A percentile compares a stretch with the other conserved stretches of the same genome.
These are phyloP conservation scores for Takifugu bimaculatus DNA, from an alignment of 2,113 vertebrate species.

Conservation along the genomic window DNA sequence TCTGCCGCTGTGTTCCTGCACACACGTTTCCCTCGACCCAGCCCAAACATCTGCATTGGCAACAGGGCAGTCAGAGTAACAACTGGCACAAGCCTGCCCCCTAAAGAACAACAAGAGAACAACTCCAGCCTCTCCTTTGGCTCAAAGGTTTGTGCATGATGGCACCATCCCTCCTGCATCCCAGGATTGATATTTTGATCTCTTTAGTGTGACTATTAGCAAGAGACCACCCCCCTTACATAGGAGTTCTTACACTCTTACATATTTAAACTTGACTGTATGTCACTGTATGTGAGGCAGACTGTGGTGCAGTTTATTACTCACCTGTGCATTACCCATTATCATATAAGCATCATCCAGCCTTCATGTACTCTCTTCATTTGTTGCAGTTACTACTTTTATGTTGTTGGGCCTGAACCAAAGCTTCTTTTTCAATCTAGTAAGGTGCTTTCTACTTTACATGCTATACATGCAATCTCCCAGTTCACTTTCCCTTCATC, in stretches of 20 bases:
- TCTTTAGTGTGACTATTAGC: slow-evolving; percentile 35
- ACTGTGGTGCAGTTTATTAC: slow-evolving; percentile 39
- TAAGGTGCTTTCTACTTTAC: slow-evolving; percentile 37
- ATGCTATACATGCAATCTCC: no score
- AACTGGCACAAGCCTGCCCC: slow-evolving; percentile 58
- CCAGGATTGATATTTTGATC: slow-evolving; percentile 49
- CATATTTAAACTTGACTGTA: background rate
- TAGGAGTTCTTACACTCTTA: slow-evolving; percentile 25
- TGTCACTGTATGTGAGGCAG: slow-evolving; percentile 2
- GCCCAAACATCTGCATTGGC: slow-evolving; percentile 47
- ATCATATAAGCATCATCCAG: slow-evolving; percentile 49
- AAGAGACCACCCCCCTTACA: background rate
- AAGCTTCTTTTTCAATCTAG: slow-evolving; percentile 47
- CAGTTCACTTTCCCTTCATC: no score
- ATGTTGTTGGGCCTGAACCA: background rate
- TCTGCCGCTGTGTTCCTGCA: slow-evolving; percentile 27
- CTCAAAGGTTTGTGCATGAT: slow-evolving; percentile 38
- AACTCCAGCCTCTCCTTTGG: slow-evolving; percentile 2
- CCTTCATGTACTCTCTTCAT: slow-evolving; percentile 42
- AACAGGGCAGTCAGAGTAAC: slow-evolving; percentile 14
- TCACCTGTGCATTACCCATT: slow-evolving; percentile 45
- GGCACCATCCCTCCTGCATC: slow-evolving; percentile 32
- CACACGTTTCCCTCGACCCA: slow-evolving; percentile 25
- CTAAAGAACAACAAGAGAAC: slow-evolving; percentile 46
- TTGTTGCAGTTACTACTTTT: slow-evolving; percentile 47